These are phyloP conservation scores for Drosophila ironensis DNA, from an alignment of 1,140 invertebrate genomes.

Conservation along the genomic window DNA sequence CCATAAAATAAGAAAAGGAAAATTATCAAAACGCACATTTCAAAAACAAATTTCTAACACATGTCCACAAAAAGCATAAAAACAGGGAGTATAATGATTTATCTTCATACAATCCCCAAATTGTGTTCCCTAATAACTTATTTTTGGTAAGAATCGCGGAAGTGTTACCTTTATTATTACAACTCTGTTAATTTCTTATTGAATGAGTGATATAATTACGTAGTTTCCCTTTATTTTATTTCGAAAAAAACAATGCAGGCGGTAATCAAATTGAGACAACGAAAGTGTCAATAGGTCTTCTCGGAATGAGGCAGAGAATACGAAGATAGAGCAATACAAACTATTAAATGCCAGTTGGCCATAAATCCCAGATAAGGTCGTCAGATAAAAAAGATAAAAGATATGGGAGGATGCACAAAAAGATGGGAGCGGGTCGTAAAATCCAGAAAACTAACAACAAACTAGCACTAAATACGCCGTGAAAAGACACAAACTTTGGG, in stretches of 20 bases:
- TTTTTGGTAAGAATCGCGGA: too few relatives aligned
- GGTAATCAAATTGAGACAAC: constrained; percentile 65
- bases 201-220: too few relatives aligned
- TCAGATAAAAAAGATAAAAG: constrained; percentile 54
- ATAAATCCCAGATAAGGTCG: constrained; percentile 55
- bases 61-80: too few relatives aligned
- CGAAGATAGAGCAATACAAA: too few relatives aligned
- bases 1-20: too few relatives aligned
- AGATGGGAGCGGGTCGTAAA: constrained; percentile 34
- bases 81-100: too few relatives aligned
- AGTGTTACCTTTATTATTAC: too few relatives aligned
- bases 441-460: constrained; percentile 20
- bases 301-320: constrained; percentile 41
- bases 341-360: constrained; percentile 34
- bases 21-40: too few relatives aligned
- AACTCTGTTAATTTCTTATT: too few relatives aligned
- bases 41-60: too few relatives aligned
- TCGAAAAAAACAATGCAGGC: constrained; percentile 15
- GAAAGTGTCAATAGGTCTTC: constrained; percentile 64
- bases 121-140: too few relatives aligned
- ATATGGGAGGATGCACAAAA: constrained; percentile 40
- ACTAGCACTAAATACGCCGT: constrained; percentile 36
- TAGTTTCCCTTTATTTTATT: not conserved
- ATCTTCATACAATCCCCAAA: too few relatives aligned
- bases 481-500: constrained; percentile 16